Conservation (phyloP, 2,888 invertebrate species). For the Eilema sororculum region DNA sequence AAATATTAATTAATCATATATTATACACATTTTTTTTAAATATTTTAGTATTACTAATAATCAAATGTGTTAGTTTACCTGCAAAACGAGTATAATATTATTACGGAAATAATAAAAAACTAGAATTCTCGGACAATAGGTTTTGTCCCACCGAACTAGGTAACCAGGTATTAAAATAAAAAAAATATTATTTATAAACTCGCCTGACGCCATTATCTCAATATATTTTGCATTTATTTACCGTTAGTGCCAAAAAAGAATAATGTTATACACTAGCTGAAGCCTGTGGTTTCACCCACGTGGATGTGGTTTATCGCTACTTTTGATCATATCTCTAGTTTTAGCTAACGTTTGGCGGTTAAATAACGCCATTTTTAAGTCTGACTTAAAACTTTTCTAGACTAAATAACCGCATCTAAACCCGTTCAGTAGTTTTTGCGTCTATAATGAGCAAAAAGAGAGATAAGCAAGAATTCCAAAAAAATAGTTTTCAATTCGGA, state of each 20-base stretch:
- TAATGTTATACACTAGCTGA: no score
- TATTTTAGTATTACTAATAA: not conserved
- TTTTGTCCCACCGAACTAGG: conserved; percentile 4
- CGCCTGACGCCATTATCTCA: not conserved
- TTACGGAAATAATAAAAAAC: not conserved
- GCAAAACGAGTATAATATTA: not conserved
- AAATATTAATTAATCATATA: not conserved
- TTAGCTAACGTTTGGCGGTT: no score
- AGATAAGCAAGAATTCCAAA: no score
- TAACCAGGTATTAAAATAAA: not conserved
- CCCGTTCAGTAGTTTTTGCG: no score
- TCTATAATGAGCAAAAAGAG: no score
- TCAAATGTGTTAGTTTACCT: not conserved
- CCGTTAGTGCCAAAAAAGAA: conserved; percentile 20
- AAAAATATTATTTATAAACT: conserved; percentile 13
- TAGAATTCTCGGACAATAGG: not conserved
- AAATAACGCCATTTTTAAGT: no score
- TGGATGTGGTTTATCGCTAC: no score
- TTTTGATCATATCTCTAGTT: no score
- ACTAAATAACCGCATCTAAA: no score
- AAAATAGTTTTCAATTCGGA: no score
- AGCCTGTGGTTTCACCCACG: no score
- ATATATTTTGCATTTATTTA: conserved; percentile 22
- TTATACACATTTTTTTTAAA: not conserved
- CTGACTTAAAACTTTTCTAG: no score